Conservation (phyloP, 2,888 invertebrate species). For the Idaea biselata region DNA sequence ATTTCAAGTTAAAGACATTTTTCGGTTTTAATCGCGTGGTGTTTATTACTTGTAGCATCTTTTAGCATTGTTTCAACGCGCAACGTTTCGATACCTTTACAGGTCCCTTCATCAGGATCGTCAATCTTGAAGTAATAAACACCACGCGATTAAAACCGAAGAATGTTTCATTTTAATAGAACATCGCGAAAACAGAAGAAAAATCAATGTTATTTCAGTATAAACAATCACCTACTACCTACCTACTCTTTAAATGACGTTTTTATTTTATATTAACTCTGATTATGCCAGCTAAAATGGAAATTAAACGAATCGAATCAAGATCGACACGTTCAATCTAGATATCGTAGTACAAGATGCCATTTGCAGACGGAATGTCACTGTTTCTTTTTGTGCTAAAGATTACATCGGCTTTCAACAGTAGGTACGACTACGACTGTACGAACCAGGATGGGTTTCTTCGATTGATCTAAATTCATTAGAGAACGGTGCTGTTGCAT, state of each 20-base stretch:
- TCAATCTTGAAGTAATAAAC: too few relatives aligned
- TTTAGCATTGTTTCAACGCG: too few relatives aligned
- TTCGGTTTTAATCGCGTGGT: too few relatives aligned
- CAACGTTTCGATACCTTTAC: too few relatives aligned
- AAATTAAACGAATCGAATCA: constrained; percentile 1
- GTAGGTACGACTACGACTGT: constrained; percentile 8
- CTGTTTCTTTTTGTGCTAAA: constrained; percentile 12
- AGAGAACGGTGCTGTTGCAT: constrained; percentile 44
- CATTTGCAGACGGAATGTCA: constrained; percentile 28
- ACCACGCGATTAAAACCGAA: too few relatives aligned
- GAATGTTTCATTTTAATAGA: too few relatives aligned
- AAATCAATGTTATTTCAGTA: background rate
- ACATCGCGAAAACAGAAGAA: too few relatives aligned
- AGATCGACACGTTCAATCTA: background rate
- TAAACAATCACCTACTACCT: background rate
- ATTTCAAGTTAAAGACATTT: too few relatives aligned
- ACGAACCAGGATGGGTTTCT: constrained; percentile 48
- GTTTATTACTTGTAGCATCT: too few relatives aligned
- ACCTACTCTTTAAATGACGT: background rate
- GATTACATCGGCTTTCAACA: constrained; percentile 21
- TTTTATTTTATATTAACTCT: background rate
- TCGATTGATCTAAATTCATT: constrained; percentile 71
- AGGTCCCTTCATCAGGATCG: too few relatives aligned
- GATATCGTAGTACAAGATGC: constrained; percentile 11
- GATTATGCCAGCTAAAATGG: constrained; percentile 14